Evolutionary conservation across 2,113 vertebrate genomes (phyloP).

Genomic region (Pelecanus crispus): DNA sequence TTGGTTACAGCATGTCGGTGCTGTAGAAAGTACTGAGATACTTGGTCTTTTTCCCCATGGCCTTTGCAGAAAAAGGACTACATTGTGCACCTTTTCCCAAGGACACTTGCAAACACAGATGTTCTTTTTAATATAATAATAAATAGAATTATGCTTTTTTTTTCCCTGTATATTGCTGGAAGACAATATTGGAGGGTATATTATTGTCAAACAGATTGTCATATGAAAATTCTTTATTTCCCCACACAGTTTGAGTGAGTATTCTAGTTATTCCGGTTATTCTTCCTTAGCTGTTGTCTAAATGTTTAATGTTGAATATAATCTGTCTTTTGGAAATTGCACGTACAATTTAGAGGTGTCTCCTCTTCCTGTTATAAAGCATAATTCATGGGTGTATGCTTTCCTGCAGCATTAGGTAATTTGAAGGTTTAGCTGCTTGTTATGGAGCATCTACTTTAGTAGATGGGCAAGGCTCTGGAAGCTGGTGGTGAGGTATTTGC

Average conservation of each 20-base stretch:
- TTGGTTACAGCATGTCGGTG: background rate
- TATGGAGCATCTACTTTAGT: background rate
- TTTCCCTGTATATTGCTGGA: background rate
- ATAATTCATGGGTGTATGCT: background rate
- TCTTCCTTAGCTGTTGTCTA: background rate
- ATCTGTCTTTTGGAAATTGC: background rate
- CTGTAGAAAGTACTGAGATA: background rate
- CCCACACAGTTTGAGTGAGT: background rate
- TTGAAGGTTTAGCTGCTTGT: background rate
- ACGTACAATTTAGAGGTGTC: background rate
- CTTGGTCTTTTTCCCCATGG: background rate
- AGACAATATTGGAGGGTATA: background rate
- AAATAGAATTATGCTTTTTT: conserved; percentile 13
- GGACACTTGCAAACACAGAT: background rate
- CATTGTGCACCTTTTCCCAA: conserved; percentile 1
- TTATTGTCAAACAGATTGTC: conserved; percentile 33
- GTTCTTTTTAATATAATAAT: conserved; percentile 16
- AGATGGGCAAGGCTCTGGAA: background rate
- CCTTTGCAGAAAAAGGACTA: background rate
- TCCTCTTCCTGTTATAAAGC: background rate
- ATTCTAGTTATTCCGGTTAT: background rate
- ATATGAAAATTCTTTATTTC: conserved; percentile 32
- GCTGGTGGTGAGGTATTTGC: background rate
- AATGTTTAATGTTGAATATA: background rate
- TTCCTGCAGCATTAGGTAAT: background rate